A percentile compares a stretch with the other conserved stretches of the same genome.
phyloP scores from a whole-genome alignment of 2,888 invertebrate genomes.

The Macaria liturata region DNA sequence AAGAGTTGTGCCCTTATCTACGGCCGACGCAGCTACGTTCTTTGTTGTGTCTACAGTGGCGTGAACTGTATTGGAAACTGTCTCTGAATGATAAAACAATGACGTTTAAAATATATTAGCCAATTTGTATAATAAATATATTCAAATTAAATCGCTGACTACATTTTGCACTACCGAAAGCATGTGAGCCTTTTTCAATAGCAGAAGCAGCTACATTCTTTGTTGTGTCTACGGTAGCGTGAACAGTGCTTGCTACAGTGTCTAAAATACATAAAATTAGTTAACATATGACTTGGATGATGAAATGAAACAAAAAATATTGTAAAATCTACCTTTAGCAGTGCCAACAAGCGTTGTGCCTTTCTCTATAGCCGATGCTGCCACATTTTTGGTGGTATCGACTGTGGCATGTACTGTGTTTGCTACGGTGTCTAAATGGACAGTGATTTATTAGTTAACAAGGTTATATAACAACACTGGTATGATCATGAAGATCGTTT shows the following conservation, averaged over 20 bases:
- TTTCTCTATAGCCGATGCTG: conserved; percentile 50
- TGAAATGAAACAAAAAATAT: too few relatives aligned
- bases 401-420: conserved; percentile 46
- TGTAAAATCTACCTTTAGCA: conserved; percentile 9
- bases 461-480: background rate
- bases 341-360: conserved; percentile 43
- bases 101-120: background rate
- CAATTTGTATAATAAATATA: background rate
- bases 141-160: conserved; percentile 19
- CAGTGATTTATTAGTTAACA: background rate
- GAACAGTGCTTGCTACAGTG: conserved; percentile 40
- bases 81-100: conserved; percentile 37
- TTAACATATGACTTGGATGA: too few relatives aligned
- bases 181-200: conserved; percentile 51
- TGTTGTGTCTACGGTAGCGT: conserved; percentile 52
- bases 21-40: conserved; percentile 43
- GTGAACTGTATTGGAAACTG: conserved; percentile 41
- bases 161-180: conserved; percentile 54
- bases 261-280: conserved; percentile 16
- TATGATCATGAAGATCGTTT: background rate
- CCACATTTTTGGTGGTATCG: conserved; percentile 54
- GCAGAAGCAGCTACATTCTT: conserved; percentile 53
- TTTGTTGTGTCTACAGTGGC: conserved; percentile 47
- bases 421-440: conserved; percentile 48
- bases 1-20: conserved; percentile 49